phyloP scores from a whole-genome alignment of 1,140 invertebrate species.

The Piezodorus guildinii region DNA sequence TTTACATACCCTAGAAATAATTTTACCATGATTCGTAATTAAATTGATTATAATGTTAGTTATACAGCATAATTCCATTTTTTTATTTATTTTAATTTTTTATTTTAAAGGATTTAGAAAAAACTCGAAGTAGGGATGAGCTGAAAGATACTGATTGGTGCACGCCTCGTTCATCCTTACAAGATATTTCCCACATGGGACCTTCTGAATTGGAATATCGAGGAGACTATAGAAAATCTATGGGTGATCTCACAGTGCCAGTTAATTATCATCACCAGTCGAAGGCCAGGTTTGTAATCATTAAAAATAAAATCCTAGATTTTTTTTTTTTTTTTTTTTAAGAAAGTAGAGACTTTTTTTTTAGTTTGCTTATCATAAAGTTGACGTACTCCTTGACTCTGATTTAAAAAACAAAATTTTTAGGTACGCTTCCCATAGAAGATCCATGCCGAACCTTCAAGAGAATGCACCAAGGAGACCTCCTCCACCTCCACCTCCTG shows the following conservation, averaged over 20 bases:
- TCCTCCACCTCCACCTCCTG: constrained; percentile 24
- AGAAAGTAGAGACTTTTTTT: too few relatives aligned
- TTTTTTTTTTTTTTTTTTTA: too few relatives aligned
- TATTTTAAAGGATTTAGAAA: constrained; percentile 2
- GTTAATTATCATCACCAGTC: not conserved
- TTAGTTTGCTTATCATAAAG: too few relatives aligned
- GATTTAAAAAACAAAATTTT: not conserved
- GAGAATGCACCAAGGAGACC: constrained; percentile 30
- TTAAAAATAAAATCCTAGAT: not conserved
- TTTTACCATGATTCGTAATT: too few relatives aligned
- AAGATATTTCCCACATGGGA: constrained; percentile 9
- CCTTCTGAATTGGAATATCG: constrained; percentile 1
- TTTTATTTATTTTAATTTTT: not conserved
- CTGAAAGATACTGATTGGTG: constrained; percentile 37
- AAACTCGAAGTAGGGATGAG: not conserved
- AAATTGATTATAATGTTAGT: too few relatives aligned
- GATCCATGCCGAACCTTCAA: constrained; percentile 56
- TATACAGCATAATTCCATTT: too few relatives aligned
- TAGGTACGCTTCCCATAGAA: constrained; percentile 37
- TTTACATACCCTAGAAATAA: too few relatives aligned
- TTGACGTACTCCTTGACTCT: too few relatives aligned
- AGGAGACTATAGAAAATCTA: constrained; percentile 15
- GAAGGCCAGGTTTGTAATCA: not conserved
- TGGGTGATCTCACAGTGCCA: constrained; percentile 12
- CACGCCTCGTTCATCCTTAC: not conserved